These are phyloP conservation scores for Cariama cristata DNA, from an alignment of 2,113 vertebrate genomes.

Conservation along the genomic window DNA sequence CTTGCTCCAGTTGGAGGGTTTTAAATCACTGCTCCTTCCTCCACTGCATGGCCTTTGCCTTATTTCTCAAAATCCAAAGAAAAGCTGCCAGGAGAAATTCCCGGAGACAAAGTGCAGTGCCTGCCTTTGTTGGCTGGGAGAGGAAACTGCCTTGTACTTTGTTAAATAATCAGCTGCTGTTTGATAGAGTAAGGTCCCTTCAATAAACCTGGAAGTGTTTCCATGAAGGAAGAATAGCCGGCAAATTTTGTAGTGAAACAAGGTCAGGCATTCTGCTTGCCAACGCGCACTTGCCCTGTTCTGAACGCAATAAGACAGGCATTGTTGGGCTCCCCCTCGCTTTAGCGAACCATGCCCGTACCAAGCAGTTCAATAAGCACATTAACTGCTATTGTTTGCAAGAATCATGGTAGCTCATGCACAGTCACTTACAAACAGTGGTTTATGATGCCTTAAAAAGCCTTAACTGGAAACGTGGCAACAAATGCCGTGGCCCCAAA, in stretches of 20 bases:
- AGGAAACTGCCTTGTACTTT: neutral
- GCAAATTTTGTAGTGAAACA: neutral
- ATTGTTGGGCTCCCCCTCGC: neutral
- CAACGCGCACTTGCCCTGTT: neutral
- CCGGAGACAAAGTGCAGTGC: neutral
- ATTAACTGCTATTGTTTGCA: neutral
- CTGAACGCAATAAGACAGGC: neutral
- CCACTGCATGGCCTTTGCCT: neutral
- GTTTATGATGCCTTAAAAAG: neutral
- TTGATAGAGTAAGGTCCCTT: neutral
- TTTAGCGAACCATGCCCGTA: neutral
- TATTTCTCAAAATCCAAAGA: neutral
- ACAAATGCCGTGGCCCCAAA: neutral
- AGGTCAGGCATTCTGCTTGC: neutral
- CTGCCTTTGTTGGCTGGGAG: neutral
- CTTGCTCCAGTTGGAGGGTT: neutral
- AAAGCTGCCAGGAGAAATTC: neutral
- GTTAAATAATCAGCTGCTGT: neutral
- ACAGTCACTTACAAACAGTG: neutral
- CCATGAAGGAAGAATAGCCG: neutral
- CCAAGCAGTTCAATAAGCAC: constrained; percentile 10
- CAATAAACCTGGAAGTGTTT: constrained; percentile 12
- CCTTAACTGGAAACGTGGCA: neutral
- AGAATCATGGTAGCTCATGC: neutral
- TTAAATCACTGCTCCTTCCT: neutral